Evolutionary conservation across 2,888 invertebrate species (phyloP).

Genomic region (Cylloceria caligata): DNA sequence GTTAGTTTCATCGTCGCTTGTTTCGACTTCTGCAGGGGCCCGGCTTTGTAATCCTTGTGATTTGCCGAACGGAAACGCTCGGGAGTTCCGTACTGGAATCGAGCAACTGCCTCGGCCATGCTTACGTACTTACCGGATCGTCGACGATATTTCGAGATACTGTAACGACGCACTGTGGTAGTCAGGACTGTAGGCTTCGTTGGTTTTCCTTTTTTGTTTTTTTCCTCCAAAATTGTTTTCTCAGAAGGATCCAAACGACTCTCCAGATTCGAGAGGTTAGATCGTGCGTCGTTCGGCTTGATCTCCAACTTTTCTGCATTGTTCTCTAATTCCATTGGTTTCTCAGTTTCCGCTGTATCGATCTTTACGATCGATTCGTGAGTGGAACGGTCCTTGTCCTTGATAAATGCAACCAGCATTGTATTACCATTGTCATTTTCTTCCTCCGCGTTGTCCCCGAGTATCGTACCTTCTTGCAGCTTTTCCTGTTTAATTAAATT

Average conservation of each 20-base stretch:
- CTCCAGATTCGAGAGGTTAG: background rate
- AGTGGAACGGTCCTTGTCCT: background rate
- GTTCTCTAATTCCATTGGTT: too few species aligned
- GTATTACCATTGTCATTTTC: background rate
- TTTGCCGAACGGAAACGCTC: constrained; percentile 85
- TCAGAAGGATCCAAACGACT: constrained; percentile 10
- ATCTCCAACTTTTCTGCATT: background rate
- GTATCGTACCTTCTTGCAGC: background rate
- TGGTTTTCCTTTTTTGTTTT: background rate
- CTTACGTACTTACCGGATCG: constrained; percentile 82
- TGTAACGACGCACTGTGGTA: constrained; percentile 50
- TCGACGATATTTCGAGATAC: constrained; percentile 64
- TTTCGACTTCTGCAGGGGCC: constrained; percentile 71
- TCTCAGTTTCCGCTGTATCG: background rate
- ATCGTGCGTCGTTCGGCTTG: background rate
- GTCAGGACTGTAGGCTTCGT: constrained; percentile 28
- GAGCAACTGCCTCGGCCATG: constrained; percentile 86
- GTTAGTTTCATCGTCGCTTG: constrained; percentile 74
- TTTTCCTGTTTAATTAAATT: constrained; percentile 1
- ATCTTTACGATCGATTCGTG: too few species aligned
- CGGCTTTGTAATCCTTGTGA: constrained; percentile 74
- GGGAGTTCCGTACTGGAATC: constrained; percentile 86
- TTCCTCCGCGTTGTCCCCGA: background rate
- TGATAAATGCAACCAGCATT: background rate
- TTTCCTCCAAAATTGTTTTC: background rate